These are phyloP conservation scores for Thymallus thymallus DNA, from an alignment of 2,113 vertebrate genomes.

Conservation along the genomic window DNA sequence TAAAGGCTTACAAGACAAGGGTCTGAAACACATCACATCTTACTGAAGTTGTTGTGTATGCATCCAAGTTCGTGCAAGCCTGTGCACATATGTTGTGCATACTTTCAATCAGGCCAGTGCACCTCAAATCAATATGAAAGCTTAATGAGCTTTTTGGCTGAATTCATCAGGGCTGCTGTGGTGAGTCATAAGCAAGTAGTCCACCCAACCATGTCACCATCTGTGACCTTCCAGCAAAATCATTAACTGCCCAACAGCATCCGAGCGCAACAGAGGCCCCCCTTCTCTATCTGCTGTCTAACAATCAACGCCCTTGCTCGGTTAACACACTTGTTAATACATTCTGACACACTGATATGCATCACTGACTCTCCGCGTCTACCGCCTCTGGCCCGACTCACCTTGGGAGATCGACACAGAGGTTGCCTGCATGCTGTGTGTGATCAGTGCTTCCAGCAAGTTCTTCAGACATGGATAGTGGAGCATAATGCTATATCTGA, in stretches of 20 bases:
- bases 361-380: slow-evolving; percentile 14
- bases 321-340: neutral
- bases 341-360: slow-evolving; percentile 23
- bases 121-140: slow-evolving; percentile 43
- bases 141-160: too few species aligned
- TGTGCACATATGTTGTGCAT: slow-evolving; percentile 17
- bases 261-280: slow-evolving; percentile 4
- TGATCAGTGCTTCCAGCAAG: too few species aligned
- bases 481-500: too few species aligned
- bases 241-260: slow-evolving; percentile 50
- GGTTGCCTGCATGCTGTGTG: too few species aligned
- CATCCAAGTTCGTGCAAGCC: slow-evolving; percentile 6
- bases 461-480: too few species aligned
- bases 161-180: slow-evolving; percentile 52
- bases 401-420: slow-evolving; percentile 19
- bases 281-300: neutral
- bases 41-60: too few species aligned
- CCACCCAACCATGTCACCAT: slow-evolving; percentile 41
- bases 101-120: slow-evolving; percentile 19
- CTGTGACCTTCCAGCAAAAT: slow-evolving; percentile 66
- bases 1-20: too few species aligned
- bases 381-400: slow-evolving; percentile 34
- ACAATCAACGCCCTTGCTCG: neutral
- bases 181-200: slow-evolving; percentile 43
- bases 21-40: too few species aligned